phyloP scores from a whole-genome alignment of 1,140 invertebrate genomes.

The Megalopta genalis region DNA sequence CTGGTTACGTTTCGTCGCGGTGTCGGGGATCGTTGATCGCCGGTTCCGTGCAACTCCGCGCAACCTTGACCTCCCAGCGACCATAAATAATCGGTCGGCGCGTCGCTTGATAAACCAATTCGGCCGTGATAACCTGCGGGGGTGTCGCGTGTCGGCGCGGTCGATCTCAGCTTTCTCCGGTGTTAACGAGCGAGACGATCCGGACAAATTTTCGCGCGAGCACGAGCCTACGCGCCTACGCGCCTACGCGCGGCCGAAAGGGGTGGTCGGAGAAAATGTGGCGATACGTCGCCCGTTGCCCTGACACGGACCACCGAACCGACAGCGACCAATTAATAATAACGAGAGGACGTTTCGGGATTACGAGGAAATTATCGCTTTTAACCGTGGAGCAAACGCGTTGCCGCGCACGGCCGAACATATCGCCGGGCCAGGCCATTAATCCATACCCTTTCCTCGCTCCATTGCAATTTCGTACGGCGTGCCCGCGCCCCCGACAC shows the following conservation, averaged over 20 bases:
- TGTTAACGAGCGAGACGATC: conserved; percentile 44
- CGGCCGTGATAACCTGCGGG: conserved; percentile 8
- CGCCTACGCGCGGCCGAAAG: not conserved
- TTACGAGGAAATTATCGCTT: conserved; percentile 73
- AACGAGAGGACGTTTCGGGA: conserved; percentile 68
- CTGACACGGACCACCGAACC: conserved; percentile 48
- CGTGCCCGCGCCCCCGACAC: conserved; percentile 24
- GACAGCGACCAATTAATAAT: conserved; percentile 71
- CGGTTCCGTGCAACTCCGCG: not conserved
- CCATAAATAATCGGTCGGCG: conserved; percentile 48
- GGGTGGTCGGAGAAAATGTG: conserved; percentile 18
- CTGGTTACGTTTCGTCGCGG: not conserved
- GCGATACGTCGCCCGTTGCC: conserved; percentile 1
- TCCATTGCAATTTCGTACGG: conserved; percentile 59
- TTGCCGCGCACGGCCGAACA: conserved; percentile 35
- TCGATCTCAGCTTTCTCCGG: conserved; percentile 29
- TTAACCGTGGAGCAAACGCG: conserved; percentile 53
- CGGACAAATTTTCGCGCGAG: conserved; percentile 39
- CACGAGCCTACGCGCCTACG: too few species aligned
- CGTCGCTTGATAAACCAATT: conserved; percentile 44
- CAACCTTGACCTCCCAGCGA: conserved; percentile 37
- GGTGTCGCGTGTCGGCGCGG: not conserved
- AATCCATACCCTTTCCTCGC: conserved; percentile 56
- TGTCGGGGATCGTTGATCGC: conserved; percentile 15
- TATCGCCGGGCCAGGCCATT: conserved; percentile 59